A percentile compares a stretch with the other conserved stretches of the same genome.
phyloP scores from a whole-genome alignment of 2,113 vertebrate genomes.

The Emydura subglobosa region DNA sequence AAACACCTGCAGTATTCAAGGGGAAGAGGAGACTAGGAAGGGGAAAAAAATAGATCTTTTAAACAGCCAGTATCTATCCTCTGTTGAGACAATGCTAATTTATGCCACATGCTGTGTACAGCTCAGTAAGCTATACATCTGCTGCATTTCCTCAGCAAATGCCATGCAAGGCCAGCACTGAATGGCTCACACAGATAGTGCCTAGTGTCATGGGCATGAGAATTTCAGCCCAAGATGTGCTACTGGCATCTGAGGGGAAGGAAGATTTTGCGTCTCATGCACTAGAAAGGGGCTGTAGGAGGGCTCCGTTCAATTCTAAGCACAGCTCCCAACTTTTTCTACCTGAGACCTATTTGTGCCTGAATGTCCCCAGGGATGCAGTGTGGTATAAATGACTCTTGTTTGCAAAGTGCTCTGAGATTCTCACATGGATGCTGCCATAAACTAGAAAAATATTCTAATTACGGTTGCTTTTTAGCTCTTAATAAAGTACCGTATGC shows the following conservation, averaged over 20 bases:
- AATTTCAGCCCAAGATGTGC: not conserved
- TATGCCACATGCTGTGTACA: not conserved
- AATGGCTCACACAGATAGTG: not conserved
- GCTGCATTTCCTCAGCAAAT: not conserved
- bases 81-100: not conserved
- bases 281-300: not conserved
- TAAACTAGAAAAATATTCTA: not conserved
- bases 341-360: not conserved
- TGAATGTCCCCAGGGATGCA: not conserved
- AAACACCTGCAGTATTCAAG: slow-evolving; percentile 29
- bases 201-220: not conserved
- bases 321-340: fast-evolving
- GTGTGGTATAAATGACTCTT: not conserved
- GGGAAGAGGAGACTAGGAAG: not conserved
- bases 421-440: not conserved
- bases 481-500: not conserved
- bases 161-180: not conserved
- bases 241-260: not conserved
- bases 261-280: not conserved
- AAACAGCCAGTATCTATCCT: not conserved
- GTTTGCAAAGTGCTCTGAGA: not conserved
- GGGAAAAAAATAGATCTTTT: not conserved
- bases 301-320: not conserved
- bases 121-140: not conserved
- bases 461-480: not conserved